Evolutionary conservation across 30 jellyfish, hydroid and myxozoan genomes (phyloP), one percentile per base, ranked within the genome.

Genomic region (Aurelia aurita): DNA sequence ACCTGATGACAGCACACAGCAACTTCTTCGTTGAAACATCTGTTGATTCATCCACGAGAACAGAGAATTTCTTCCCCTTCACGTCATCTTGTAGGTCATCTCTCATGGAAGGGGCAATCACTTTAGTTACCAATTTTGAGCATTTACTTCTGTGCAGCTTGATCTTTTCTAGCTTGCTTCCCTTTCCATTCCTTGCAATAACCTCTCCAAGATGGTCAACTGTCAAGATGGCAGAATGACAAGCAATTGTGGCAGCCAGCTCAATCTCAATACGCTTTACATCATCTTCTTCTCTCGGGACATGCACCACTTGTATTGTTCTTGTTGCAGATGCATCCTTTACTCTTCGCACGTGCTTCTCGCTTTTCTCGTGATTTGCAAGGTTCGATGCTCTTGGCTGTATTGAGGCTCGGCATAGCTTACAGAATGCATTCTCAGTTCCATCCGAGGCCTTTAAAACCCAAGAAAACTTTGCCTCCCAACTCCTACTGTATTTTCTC

Each of bases 181-280:
- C 97, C 12, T 35, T 47, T n/a, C 91, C 95, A 80, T 82, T 27
- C 51, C 58, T 58, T 11, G 35, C 87, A 63, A 89, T 79, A 10
- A 89, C 53, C 72, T 89, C 97, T 10, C 89, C 82, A 43, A 89
- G 72, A 53, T 89, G 95, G 51, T 82, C 97, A 23, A 89, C 58
- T 7, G 88, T 31, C 72, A 49, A 15, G 22, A 89, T 59, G 59
- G 97, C 91, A 22, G 82, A 49, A 69, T 89, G 97, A 72, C 96
- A 89, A 27, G 92, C 69, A 15, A 89, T 67, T 26, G 95, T 18
- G 12, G 83, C 86, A n/a, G 97, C 85, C 23, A 88, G 22, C 77
- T 80, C 65, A 13, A 88, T 57, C 63, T 79, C 90, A 10, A 68
- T 71, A 47, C 26, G 60, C 62, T 89, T 89, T 25, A 80, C 77